phyloP scores from a whole-genome alignment of 2,113 vertebrate species.

The Labeo rohita region DNA sequence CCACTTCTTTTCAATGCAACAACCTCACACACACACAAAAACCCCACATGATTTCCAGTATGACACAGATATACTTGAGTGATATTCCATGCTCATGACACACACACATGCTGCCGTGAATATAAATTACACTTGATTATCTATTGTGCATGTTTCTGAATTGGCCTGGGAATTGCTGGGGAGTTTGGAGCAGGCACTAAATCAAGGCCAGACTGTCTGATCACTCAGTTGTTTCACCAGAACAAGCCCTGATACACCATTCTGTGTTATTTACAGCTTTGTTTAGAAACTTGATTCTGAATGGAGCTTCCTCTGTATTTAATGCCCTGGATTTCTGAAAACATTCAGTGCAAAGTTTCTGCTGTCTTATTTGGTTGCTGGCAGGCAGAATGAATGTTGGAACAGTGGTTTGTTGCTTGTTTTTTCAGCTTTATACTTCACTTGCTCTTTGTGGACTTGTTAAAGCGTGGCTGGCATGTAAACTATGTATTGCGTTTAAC shows the following conservation, averaged over 20 bases:
- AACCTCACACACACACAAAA: not conserved
- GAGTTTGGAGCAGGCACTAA: constrained; percentile 30
- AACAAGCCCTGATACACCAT: constrained; percentile 29
- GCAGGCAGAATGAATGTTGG: not conserved
- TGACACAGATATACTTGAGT: constrained; percentile 30
- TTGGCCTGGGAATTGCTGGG: not conserved
- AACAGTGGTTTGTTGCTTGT: not conserved
- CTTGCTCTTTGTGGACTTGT: not conserved
- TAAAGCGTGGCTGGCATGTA: not conserved
- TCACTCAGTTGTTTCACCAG: constrained; percentile 28
- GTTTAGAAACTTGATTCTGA: constrained; percentile 13
- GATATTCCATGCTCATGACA: constrained; percentile 1
- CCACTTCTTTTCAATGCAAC: not conserved
- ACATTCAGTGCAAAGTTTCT: not conserved
- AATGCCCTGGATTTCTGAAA: not conserved
- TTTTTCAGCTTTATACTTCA: not conserved
- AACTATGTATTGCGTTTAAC: not conserved
- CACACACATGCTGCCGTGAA: constrained; percentile 11
- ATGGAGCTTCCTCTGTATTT: constrained; percentile 1
- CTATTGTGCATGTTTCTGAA: constrained; percentile 36
- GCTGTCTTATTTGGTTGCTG: not conserved
- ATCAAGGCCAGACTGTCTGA: constrained; percentile 41
- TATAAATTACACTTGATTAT: constrained; percentile 40
- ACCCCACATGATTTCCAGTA: not conserved
- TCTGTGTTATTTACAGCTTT: constrained; percentile 42